Percentiles rank a stretch among this genome's conserved stretches.
Evolutionary conservation across 2,797 vertebrate species (phyloP).

Genomic region (Muscicapa striata): DNA sequence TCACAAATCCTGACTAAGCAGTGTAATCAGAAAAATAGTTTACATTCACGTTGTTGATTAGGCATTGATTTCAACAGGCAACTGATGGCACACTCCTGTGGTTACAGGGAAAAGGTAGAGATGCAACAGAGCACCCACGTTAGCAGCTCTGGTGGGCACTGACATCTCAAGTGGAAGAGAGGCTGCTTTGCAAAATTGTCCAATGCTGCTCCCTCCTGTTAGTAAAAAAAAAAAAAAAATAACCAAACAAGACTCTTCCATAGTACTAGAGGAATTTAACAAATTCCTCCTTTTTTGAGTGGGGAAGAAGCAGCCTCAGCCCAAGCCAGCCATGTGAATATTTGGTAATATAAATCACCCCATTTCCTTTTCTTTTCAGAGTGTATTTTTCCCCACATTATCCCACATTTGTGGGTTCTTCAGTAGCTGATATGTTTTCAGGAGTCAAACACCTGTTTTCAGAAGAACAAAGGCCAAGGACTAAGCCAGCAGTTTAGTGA

Average conservation of each 20-base stretch:
- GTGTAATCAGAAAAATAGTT: neutral
- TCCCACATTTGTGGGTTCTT: neutral
- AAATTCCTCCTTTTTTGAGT: accelerated
- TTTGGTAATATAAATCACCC: no score
- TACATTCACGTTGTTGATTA: accelerated
- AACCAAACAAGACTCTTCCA: neutral
- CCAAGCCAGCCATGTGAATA: neutral
- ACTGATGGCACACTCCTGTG: accelerated
- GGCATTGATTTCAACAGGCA: neutral
- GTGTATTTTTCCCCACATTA: neutral
- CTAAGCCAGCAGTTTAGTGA: neutral
- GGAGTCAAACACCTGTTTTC: neutral
- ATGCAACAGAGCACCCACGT: accelerated
- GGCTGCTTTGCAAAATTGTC: neutral
- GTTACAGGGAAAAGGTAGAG: neutral
- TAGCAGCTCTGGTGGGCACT: accelerated
- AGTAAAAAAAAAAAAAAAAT: neutral
- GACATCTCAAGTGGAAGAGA: neutral
- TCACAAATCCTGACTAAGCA: neutral
- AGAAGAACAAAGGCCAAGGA: neutral
- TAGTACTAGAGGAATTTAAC: neutral
- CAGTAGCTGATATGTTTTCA: neutral
- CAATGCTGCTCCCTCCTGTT: neutral
- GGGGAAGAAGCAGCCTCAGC: neutral
- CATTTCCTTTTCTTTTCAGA: neutral